Evolutionary conservation across 2,888 invertebrate genomes (phyloP).

Genomic region (Limnephilus auricula): DNA sequence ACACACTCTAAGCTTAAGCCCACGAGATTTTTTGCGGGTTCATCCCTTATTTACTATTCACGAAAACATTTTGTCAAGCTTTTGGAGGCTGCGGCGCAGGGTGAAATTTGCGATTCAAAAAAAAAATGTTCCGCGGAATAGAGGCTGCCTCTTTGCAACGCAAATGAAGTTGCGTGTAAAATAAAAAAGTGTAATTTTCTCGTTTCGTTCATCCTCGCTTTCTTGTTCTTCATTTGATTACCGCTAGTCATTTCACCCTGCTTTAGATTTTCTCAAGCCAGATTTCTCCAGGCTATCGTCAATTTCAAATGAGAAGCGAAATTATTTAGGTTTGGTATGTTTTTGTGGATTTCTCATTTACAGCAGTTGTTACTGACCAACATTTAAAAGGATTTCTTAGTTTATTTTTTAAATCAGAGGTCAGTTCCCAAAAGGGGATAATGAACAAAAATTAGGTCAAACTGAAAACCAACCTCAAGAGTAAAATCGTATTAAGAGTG

Average conservation of each 20-base stretch:
- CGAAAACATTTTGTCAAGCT: conserved; percentile 56
- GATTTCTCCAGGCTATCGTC: not conserved
- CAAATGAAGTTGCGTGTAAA: conserved; percentile 17
- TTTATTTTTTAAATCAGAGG: not conserved
- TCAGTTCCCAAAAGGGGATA: not conserved
- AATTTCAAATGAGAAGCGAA: not conserved
- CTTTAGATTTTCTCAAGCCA: not conserved
- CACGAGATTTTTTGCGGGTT: not conserved
- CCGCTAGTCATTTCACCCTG: conserved; percentile 3
- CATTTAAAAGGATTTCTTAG: not conserved
- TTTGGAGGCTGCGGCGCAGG: conserved; percentile 31
- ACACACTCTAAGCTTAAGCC: conserved; percentile 28
- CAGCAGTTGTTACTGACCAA: not conserved
- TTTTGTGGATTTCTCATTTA: not conserved
- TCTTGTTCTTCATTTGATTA: conserved; percentile 37
- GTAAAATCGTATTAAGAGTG: not conserved
- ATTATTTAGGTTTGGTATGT: not conserved
- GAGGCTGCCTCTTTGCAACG: not conserved
- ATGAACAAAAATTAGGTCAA: not conserved
- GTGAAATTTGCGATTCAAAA: conserved; percentile 50
- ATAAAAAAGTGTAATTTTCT: not conserved
- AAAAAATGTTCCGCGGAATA: conserved; percentile 14
- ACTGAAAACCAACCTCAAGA: not conserved
- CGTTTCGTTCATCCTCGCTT: not conserved
- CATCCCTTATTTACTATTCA: conserved; percentile 63